Evolutionary conservation across 2,113 vertebrate species (phyloP).

Genomic region (Theropithecus gelada): DNA sequence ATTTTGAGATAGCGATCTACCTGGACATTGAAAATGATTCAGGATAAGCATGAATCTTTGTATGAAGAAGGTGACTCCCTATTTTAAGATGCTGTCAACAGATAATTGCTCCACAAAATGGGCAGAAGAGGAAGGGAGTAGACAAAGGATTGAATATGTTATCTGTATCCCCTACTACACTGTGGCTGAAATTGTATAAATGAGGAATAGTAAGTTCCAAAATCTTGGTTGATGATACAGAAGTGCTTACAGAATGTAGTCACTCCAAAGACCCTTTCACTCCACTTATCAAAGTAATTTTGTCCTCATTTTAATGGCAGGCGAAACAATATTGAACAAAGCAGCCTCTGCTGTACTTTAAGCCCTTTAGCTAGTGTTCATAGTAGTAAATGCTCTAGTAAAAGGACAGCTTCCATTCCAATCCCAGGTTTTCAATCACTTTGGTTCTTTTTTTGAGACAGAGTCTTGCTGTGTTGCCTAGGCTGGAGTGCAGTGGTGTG

Average conservation of each 20-base stretch:
- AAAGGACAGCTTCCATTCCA: slow-evolving; percentile 8
- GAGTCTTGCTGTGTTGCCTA: neutral
- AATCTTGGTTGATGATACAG: neutral
- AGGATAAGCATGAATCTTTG: neutral
- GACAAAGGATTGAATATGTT: neutral
- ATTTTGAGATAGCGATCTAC: neutral
- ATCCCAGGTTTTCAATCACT: neutral
- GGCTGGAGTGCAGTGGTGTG: neutral
- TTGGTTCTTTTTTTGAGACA: neutral
- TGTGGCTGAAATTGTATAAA: neutral
- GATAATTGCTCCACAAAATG: neutral
- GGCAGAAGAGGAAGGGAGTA: neutral
- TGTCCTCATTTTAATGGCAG: slow-evolving; percentile 29
- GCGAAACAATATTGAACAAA: slow-evolving; percentile 62
- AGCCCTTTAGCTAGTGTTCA: slow-evolving; percentile 49
- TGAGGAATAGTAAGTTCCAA: neutral
- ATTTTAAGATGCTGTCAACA: neutral
- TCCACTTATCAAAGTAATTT: slow-evolving; percentile 52
- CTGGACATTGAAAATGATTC: neutral
- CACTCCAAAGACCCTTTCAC: neutral
- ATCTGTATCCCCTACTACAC: neutral
- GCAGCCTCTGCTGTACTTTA: neutral
- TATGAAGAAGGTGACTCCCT: neutral
- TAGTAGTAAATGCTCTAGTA: neutral
- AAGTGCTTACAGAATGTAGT: neutral